Conservation (phyloP, 2,797 vertebrate genomes). For the Bradypodion ventrale region DNA sequence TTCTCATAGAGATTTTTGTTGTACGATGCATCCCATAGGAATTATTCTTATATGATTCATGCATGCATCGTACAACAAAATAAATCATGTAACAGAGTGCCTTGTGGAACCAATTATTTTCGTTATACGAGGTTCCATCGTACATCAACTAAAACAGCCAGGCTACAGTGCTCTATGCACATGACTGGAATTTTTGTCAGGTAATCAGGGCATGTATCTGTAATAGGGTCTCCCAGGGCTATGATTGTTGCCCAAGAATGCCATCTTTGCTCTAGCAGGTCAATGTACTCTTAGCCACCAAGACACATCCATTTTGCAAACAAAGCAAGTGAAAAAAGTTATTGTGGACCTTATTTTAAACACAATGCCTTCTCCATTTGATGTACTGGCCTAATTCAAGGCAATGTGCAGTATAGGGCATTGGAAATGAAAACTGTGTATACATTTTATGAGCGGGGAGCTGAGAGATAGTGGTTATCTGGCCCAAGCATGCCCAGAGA, state of each 20-base stretch:
- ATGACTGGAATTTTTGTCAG: background rate
- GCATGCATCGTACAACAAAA: no score
- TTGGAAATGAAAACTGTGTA: background rate
- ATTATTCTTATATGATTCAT: no score
- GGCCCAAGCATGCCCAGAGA: fast-evolving
- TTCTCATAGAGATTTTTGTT: no score
- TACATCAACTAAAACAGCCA: background rate
- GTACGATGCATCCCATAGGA: no score
- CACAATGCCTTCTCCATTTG: background rate
- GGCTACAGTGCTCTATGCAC: background rate
- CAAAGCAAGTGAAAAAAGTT: background rate
- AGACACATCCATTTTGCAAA: no score
- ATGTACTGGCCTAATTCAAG: background rate
- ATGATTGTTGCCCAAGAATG: background rate
- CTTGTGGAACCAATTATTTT: no score
- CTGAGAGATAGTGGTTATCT: background rate
- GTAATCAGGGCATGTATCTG: background rate
- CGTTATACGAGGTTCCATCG: no score
- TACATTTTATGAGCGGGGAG: background rate
- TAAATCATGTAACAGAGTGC: no score
- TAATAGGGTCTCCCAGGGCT: no score
- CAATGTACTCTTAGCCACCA: no score
- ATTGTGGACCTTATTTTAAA: background rate
- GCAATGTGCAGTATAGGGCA: background rate
- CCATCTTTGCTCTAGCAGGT: no score